Conservation (phyloP, 2,888 invertebrate species). For the Ptychoptera albimana region DNA sequence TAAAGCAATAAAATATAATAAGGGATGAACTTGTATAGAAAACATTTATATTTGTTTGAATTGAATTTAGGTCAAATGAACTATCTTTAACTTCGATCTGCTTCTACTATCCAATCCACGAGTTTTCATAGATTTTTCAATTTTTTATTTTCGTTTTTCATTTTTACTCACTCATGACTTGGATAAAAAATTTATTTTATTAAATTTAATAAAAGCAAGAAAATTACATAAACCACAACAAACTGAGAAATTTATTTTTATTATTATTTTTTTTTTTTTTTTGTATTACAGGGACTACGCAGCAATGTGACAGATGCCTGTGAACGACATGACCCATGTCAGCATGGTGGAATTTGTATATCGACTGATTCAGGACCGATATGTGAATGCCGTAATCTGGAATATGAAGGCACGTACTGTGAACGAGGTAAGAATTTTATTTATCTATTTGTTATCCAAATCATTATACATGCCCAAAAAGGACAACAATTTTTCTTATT, state of each 20-base stretch:
- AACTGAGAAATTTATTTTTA: background rate
- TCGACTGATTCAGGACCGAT: constrained; percentile 88
- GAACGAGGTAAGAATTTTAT: constrained; percentile 59
- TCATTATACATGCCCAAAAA: background rate
- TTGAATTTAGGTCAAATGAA: too few relatives aligned
- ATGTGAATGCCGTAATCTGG: constrained; percentile 86
- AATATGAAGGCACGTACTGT: constrained; percentile 87
- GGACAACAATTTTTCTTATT: too few relatives aligned
- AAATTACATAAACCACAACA: background rate
- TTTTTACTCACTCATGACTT: too few relatives aligned
- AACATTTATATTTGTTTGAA: too few relatives aligned
- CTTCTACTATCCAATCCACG: too few relatives aligned
- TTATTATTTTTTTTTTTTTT: background rate
- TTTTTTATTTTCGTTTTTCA: too few relatives aligned
- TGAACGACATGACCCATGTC: constrained; percentile 79
- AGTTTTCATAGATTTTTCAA: too few relatives aligned
- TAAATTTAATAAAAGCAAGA: too few relatives aligned
- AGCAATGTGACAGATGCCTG: constrained; percentile 68
- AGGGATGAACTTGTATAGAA: too few relatives aligned
- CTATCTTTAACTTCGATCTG: too few relatives aligned
- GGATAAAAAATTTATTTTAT: too few relatives aligned
- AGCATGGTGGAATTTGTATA: constrained; percentile 90
- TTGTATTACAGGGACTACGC: constrained; percentile 32
- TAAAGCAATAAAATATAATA: too few relatives aligned
- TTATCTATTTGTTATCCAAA: background rate